Evolutionary conservation across 2,888 invertebrate species (phyloP), one percentile per base, ranked within the genome.

Genomic region (Pemphredon lugubris): DNA sequence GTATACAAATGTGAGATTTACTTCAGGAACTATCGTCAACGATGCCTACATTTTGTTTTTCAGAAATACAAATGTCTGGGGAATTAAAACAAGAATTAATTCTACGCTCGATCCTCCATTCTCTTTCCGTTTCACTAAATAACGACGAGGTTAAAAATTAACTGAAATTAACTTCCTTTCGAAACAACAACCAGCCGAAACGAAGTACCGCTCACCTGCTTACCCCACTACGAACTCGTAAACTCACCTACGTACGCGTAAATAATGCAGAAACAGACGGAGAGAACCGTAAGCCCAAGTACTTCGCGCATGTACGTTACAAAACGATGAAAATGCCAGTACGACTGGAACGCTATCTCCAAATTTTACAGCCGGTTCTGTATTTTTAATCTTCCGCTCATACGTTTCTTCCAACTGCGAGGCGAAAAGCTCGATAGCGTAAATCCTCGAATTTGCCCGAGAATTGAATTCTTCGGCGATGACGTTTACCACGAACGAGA

Each of bases 141-240:
- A 71, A 44, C 47, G 50, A n/a, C 39, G 40, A 37, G n/a, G 48
- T 66, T 60, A 44, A 18, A 54, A n/a, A n/a, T n/a, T n/a, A n/a
- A 72, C 66, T 75, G 72, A 75, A 75, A 75, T 75, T 75, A 75
- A 72, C 59, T 48, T 30, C 47, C 51, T 44, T 55, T 45, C 16
- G 16, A 42, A 34, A 26, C 26, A 21, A 20, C 32, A 30, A 13
- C 39, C 51, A 45, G 32, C 55, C 40, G 59, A 42, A 48, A 51
- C 37, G 57, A n/a, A 11, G 37, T 32, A 30, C n/a, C 34, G 50
- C 48, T 73, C 73, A 74, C 69, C 73, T 73, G 63, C 50, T 6
- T 40, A 40, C 26, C 11, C 54, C 9, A 34, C n/a, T 4, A 34
- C 34, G 34, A 9, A n/a, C 34, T 34, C 58, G 54, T 42, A 54